Evolutionary conservation across 1,140 invertebrate species (phyloP), one percentile per base, ranked within the genome.

Genomic region (Cydia pomonella): DNA sequence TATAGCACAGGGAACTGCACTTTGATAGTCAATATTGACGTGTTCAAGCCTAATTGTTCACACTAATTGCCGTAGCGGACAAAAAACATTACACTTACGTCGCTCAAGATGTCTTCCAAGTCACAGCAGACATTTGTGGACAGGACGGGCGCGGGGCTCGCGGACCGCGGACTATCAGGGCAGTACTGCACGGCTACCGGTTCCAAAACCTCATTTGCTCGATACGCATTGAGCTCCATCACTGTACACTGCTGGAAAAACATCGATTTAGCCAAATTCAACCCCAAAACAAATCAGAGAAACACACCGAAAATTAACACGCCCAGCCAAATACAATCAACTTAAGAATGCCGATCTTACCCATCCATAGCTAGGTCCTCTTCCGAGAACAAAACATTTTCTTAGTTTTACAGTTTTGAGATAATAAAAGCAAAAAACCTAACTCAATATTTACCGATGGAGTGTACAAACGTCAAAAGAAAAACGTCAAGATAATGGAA

Each of bases 101-200:
- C 91, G 84, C 85, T 92, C 85, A 92, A 91, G 83, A 92, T 90
- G 89, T 93, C 91, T 82, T 93, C 90, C 82, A 93, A 84, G 81
- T 92, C 90, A 73, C 85, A 88, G 82, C 81, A 87, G 47, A 87
- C 82, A 86, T 87, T 90, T 76, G 88, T 85, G 64, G 82, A 79
- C 75, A 93, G 78, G 38, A 91, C 85, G 47, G 91, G 91, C 62
- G 84, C 76, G 18, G 90, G 89, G 77, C 88, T 91, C 27, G 87
- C 83, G 10, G 86, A 86, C 64, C 82, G 87, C 75, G 89, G 86
- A 79, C 83, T 82, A 81, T 87, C 87, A 63, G 84, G 79, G 82
- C 82, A 91, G 80, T 82, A 88, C 76, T 87, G 85, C 81, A 90
- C 82, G 73, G 87, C 88, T 88, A 85, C 80, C 75, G 86, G 85